Evolutionary conservation across 2,113 vertebrate species (phyloP).

Genomic region (Alexandromys fortis): DNA sequence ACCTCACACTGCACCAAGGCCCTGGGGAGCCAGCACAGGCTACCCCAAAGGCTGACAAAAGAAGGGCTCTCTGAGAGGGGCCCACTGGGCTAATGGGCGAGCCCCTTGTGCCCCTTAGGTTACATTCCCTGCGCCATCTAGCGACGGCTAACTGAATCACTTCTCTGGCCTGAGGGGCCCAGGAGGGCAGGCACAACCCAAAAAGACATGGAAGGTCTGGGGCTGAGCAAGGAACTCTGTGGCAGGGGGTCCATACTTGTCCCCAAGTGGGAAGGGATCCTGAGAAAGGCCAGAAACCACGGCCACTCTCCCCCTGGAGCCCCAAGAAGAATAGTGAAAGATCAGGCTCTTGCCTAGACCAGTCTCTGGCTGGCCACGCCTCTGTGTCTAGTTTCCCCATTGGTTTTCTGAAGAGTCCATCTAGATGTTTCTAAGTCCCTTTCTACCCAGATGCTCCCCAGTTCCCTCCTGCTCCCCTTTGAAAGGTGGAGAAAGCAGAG

Average conservation of each 20-base stretch:
- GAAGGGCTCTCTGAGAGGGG: neutral
- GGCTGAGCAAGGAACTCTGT: neutral
- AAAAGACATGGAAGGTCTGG: neutral
- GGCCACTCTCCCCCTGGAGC: neutral
- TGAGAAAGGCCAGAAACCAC: neutral
- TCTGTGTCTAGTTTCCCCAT: neutral
- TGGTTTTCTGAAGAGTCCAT: neutral
- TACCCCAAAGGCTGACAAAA: neutral
- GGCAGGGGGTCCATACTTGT: neutral
- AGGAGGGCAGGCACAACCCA: neutral
- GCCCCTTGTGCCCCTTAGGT: conserved; percentile 50
- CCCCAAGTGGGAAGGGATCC: neutral
- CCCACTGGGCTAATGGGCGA: neutral
- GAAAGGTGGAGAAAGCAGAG: neutral
- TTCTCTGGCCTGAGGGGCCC: neutral
- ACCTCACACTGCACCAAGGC: neutral
- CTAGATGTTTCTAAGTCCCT: neutral
- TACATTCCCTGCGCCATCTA: conserved; percentile 88
- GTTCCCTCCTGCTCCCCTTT: neutral
- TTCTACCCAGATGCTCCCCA: neutral
- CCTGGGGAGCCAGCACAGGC: neutral
- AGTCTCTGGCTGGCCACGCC: no score
- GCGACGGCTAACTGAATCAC: conserved; percentile 73
- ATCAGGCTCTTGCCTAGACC: neutral
- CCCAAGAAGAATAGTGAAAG: conserved; percentile 65